These are phyloP conservation scores for Mormyrus lacerda DNA, from an alignment of 2,113 vertebrate genomes.

Conservation along the genomic window DNA sequence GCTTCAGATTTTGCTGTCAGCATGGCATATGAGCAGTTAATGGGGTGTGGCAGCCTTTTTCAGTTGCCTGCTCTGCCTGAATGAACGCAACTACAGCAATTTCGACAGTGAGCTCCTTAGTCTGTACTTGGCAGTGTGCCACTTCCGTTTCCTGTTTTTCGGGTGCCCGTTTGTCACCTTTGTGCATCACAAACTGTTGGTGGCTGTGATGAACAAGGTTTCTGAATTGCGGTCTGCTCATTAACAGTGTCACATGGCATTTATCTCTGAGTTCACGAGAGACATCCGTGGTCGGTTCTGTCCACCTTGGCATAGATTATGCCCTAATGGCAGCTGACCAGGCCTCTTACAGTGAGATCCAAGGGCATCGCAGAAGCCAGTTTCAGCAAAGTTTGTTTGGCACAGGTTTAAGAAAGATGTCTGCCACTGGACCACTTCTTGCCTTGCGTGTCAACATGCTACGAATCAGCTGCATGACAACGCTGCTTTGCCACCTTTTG, in stretches of 20 bases:
- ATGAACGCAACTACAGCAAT: background rate
- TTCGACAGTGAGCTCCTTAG: background rate
- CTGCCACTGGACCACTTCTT: background rate
- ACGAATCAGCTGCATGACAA: background rate
- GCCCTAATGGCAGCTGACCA: background rate
- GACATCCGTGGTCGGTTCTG: conserved; percentile 3
- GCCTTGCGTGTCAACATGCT: background rate
- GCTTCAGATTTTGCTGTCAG: too few relatives aligned
- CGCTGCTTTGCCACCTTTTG: background rate
- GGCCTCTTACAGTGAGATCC: background rate
- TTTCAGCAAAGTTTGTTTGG: conserved; percentile 6
- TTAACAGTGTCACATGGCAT: background rate
- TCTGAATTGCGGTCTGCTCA: background rate
- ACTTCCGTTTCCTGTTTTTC: background rate
- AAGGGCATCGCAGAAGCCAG: background rate
- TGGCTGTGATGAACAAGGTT: background rate
- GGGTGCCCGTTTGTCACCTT: background rate
- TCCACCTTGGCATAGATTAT: background rate
- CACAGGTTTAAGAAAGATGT: background rate
- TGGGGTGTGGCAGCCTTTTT: background rate
- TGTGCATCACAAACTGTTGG: background rate
- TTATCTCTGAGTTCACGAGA: background rate
- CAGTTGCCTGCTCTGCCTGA: background rate
- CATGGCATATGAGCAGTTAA: background rate
- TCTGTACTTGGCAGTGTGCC: background rate